Evolutionary conservation across 2,797 vertebrate genomes (phyloP), one percentile per base, ranked within the genome.

Genomic region (Gadopsis bispinosus): DNA sequence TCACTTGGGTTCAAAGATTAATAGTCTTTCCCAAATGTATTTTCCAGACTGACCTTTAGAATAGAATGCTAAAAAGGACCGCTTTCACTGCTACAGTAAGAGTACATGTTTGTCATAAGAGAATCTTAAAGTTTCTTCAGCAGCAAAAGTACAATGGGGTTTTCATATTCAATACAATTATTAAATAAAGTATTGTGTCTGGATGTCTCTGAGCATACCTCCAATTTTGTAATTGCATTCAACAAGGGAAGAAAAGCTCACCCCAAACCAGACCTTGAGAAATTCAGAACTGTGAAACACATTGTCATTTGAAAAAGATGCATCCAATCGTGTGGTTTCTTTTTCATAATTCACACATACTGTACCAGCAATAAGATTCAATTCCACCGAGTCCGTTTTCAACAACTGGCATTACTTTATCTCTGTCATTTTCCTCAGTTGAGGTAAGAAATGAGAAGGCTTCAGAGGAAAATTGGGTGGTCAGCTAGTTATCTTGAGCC

Each of bases 401-500:
- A 81, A 58, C 69, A 66, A 62, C 66, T 77, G 62, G 12, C 70
- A 69, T 79, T 61, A 63, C 62, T 80, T 83, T 60, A 81, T 90
- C 66, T 77, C 64, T 83, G 65, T 64, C 70, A 80, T 76, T 88
- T 86, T 83, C 66, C 45, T 74, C 33, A 70, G 81, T 4, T 64
- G 56, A 74, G 58, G 48, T 80, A 79, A 89, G 81, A 79, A 86
- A 89, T 79, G 77, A 86, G 80, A 83, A 68, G 63, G 82, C 76
- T 84, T 84, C 50, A 75, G 20, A 83, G 62, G 72, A 71, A 87
- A 70, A 88, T 81, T 80, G 79, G 73, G 83, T 70, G 41, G 79
- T 81, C 47, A 79, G 85, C 84, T 87, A 80, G 89, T 90, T 92
- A 91, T 92, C 84, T 75, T 58, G 64, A 89, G 76, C 75, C 56